Evolutionary conservation across 2,888 invertebrate species (phyloP), one percentile per base, ranked within the genome.

Genomic region (Eilema depressum): DNA sequence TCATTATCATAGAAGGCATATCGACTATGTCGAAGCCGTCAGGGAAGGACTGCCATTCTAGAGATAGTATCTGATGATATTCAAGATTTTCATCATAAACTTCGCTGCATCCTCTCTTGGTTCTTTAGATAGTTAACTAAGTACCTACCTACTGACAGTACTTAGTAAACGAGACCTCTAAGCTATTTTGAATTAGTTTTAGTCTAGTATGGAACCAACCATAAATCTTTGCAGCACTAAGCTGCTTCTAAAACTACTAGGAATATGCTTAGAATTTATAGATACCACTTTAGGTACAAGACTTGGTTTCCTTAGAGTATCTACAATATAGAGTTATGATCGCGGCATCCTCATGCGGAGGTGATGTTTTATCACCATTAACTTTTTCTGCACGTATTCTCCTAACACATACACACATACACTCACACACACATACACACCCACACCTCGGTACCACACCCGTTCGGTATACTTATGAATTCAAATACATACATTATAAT

Each of bases 161-260:
- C 63, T 61, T 63, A n/a, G 63, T 53, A 63, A 37, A 56, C 63
- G 66, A 66, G 37, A 66, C 57, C 25, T 61, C 53, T 61, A 23
- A 71, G 63, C 66, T 68, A 64, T 67, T 66, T 62, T 47, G 57
- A 72, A 75, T 72, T 75, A 75, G 68, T 75, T 72, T 70, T 63
- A 65, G n/a, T 30, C 37, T 56, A 71, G 66, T 62, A 67, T 66
- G 26, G 33, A 53, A 67, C 41, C 66, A 28, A 28, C 67, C 61
- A 67, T 67, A 67, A 67, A 67, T 67, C 67, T 47, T 61, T 53
- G 61, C 17, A 14, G 41, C 8, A 67, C 53, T 23, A 61, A 61
- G 23, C 61, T 67, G 28, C 61, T 66, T 20, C 47, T 67, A 61
- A 61, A 67, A 61, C 67, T 23, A 61, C 26, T 11, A 25, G 30